Percentiles rank a stretch among this genome's conserved stretches.
Evolutionary conservation across 2,888 invertebrate genomes (phyloP).

Genomic region (Conus canariensis): DNA sequence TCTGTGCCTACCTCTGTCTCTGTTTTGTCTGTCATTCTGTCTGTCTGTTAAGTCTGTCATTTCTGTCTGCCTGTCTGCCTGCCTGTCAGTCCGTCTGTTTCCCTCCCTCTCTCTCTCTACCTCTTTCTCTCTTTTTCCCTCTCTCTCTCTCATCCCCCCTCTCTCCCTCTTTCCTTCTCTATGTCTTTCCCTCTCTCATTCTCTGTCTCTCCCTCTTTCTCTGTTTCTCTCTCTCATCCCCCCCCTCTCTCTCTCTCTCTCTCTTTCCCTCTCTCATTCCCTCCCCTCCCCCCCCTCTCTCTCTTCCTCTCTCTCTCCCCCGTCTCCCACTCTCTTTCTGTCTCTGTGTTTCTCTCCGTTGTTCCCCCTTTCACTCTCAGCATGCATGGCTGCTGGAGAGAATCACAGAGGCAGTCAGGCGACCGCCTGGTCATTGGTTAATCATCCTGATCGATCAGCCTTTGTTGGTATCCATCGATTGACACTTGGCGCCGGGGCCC

Average conservation of each 20-base stretch:
- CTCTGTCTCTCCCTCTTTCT: background rate
- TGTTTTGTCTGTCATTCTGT: background rate
- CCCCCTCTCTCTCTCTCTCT: background rate
- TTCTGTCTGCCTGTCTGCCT: slow-evolving; percentile 17
- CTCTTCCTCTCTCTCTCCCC: background rate
- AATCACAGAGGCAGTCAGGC: too few relatives aligned
- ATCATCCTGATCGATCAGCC: too few relatives aligned
- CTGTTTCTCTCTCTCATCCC: background rate
- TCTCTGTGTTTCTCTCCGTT: background rate
- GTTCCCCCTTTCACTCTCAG: background rate
- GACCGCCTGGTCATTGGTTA: too few relatives aligned
- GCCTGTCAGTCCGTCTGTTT: background rate
- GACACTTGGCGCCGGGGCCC: too few relatives aligned
- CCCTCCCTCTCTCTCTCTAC: slow-evolving; percentile 10
- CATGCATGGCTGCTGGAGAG: background rate
- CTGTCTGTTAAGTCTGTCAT: slow-evolving; percentile 3
- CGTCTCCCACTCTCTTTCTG: background rate
- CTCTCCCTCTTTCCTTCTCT: background rate
- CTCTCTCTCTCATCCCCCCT: slow-evolving; percentile 25
- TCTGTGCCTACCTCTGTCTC: background rate
- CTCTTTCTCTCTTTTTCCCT: slow-evolving; percentile 33
- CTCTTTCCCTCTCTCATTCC: background rate
- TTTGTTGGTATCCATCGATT: too few relatives aligned
- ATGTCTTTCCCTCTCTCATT: slow-evolving; percentile 21
- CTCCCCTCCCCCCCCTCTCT: background rate